Base-by-base conservation (phyloP, 2,888 invertebrate species). In the Caenorhabditis sp. region DNA sequence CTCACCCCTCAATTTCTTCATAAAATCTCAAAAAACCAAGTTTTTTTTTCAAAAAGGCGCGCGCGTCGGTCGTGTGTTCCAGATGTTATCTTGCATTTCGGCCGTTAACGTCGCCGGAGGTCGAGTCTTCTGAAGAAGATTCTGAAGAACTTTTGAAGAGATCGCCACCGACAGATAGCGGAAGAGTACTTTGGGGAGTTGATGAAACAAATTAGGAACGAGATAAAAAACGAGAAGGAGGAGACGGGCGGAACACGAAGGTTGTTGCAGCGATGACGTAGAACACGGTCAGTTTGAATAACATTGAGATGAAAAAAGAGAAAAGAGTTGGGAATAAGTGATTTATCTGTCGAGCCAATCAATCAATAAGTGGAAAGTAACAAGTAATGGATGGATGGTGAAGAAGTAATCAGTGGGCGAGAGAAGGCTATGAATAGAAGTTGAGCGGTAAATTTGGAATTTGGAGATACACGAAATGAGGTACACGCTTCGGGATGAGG, bases 1-100 rank as follows among this genome's bases (percentile, higher is more conserved):
- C n/a, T n/a, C n/a, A n/a, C n/a, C n/a, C n/a, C n/a, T 40, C 58
- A 28, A 50, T 51, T 26, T 6, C 62, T 40, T 56, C 62, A 72
- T 64, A 64, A 53, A 62, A 71, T 28, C 53, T 56, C 62, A 72
- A 71, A 64, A 53, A 62, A 71, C 40, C 53, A 53, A 6, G 2
- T 24, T 11, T 3, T 26, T 26, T 26, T 15, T 26, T 26, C 24
- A 32, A 71, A 55, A 28, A 56, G 8, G 47, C 50, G 47, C 78
- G 68, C 55, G 77, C 50, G 69, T 37, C 60, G 51, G 70, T 78
- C 78, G 78, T 53, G 78, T 78, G 78, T 78, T 78, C 78, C 28
- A 69, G 78, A 78, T 78, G 64, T 26, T 61, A n/a, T n/a, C n/a
- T n/a, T n/a, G n/a, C 53, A 78, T 78, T 70, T 72, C 24, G 1